Evolutionary conservation across 2,113 vertebrate species (phyloP).

Genomic region (Rallus limicola): DNA sequence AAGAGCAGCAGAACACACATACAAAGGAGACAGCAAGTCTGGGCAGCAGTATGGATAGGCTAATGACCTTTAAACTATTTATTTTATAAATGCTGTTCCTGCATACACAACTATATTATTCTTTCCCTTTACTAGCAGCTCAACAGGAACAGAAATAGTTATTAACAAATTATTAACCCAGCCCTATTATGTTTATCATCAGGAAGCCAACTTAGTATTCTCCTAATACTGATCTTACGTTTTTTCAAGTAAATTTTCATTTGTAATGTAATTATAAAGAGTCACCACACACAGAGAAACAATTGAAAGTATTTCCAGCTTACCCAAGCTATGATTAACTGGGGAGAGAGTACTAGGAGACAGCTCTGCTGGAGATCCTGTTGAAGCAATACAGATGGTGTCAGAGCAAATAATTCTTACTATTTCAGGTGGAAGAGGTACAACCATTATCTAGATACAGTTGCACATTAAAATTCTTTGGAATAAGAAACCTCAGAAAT

Average conservation of each 20-base stretch:
- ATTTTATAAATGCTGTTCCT: neutral
- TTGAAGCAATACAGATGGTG: conserved; percentile 28
- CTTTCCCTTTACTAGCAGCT: neutral
- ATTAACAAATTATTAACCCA: neutral
- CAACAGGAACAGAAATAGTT: neutral
- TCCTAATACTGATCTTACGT: neutral
- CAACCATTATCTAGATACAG: neutral
- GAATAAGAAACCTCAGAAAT: neutral
- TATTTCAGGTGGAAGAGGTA: neutral
- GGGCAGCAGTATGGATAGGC: neutral
- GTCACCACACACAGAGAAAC: neutral
- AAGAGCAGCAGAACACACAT: neutral
- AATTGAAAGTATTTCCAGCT: conserved; percentile 45
- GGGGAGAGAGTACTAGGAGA: conserved; percentile 94
- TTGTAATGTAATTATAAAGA: neutral
- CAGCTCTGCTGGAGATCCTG: conserved; percentile 96
- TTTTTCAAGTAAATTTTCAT: neutral
- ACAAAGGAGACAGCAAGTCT: neutral
- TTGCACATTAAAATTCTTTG: neutral
- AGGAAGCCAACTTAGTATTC: neutral
- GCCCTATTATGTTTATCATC: neutral
- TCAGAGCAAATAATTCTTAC: neutral
- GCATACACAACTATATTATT: neutral
- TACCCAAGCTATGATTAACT: conserved; percentile 94
- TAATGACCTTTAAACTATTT: neutral